Evolutionary conservation across 2,113 vertebrate genomes (phyloP).

Genomic region (Pelobates fuscus): DNA sequence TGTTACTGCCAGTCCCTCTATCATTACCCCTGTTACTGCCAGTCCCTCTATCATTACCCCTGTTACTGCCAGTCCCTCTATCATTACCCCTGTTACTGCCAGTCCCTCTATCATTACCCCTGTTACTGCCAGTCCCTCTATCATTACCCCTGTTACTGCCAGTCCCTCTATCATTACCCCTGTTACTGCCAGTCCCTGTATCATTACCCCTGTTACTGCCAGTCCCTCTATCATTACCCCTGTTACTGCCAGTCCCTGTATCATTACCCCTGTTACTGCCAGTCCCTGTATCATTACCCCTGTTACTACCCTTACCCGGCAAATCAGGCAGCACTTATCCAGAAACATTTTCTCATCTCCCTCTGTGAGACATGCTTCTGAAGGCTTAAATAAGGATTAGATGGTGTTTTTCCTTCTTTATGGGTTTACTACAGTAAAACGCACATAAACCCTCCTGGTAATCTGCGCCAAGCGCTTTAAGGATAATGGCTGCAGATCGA

Average conservation of each 20-base stretch:
- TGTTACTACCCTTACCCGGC: not conserved
- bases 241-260: not conserved
- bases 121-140: not conserved
- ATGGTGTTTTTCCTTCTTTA: slow-evolving; percentile 28
- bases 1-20: not conserved
- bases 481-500: slow-evolving; percentile 16
- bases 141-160: not conserved
- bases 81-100: not conserved
- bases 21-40: not conserved
- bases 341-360: no score
- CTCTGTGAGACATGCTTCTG: slow-evolving; percentile 16
- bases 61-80: no score
- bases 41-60: no score
- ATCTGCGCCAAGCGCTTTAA: slow-evolving; percentile 23
- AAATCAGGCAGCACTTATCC: not conserved
- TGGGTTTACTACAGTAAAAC: slow-evolving; percentile 37
- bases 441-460: slow-evolving; percentile 36
- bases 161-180: not conserved
- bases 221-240: not conserved
- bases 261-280: not conserved
- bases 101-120: not conserved
- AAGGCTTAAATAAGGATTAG: slow-evolving; percentile 34
- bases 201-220: not conserved
- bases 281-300: not conserved
- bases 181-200: not conserved